Conservation (phyloP, 2,888 invertebrate genomes). For the Malthinus flaveolus region DNA sequence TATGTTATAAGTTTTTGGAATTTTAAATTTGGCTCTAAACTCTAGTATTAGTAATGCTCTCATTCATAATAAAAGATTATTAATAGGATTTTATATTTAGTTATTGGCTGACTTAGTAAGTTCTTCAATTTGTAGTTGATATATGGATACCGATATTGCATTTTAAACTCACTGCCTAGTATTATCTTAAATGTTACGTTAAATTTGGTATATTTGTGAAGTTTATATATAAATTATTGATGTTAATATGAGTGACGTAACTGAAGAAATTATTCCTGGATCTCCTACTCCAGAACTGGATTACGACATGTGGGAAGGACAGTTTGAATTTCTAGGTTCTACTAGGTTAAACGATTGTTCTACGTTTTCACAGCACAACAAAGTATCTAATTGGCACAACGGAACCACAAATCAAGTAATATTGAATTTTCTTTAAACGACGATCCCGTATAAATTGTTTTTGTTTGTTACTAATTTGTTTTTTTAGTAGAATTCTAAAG, state of each 20-base stretch:
- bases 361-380: no score
- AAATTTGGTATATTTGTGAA: no score
- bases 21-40: no score
- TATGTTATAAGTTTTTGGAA: no score
- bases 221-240: no score
- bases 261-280: conserved; percentile 43
- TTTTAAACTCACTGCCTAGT: not conserved
- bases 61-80: no score
- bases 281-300: conserved; percentile 66
- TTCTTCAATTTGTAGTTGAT: no score
- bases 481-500: not conserved
- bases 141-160: not conserved
- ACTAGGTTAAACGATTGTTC: no score
- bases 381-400: conserved; percentile 60
- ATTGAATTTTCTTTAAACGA: not conserved
- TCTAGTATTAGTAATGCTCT: no score
- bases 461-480: not conserved
- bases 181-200: not conserved
- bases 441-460: not conserved
- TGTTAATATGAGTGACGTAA: conserved; percentile 52
- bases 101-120: no score
- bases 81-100: no score
- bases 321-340: conserved; percentile 78
- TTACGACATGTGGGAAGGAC: conserved; percentile 88
- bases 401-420: conserved; percentile 66